Percentiles rank a stretch among this genome's conserved stretches.
Conservation (phyloP, 1,140 invertebrate species). For the Drosophila parvula region DNA sequence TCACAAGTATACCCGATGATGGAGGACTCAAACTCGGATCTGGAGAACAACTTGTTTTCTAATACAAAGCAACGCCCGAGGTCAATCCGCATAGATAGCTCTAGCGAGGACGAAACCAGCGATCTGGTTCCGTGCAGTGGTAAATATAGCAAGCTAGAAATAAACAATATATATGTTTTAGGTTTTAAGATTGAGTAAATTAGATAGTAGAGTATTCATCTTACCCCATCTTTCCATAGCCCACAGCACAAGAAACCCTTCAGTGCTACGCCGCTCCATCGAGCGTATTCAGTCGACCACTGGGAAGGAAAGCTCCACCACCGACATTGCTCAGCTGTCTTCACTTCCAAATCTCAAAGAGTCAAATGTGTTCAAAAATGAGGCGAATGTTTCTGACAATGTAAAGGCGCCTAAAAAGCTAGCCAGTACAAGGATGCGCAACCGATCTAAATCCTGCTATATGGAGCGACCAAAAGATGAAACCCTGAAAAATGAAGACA, state of each 20-base stretch:
- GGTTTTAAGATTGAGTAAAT: too few relatives aligned
- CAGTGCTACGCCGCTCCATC: not conserved
- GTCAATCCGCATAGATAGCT: conserved; percentile 32
- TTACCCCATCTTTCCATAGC: not conserved
- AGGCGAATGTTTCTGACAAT: too few relatives aligned
- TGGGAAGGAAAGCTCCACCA: too few relatives aligned
- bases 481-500: not conserved
- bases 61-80: not conserved
- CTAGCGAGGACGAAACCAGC: conserved; percentile 26
- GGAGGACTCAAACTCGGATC: conserved; percentile 2
- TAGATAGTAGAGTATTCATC: not conserved
- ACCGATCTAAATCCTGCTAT: conserved; percentile 31
- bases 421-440: conserved; percentile 8
- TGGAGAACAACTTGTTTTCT: conserved; percentile 1
- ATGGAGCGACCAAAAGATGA: not conserved
- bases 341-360: not conserved
- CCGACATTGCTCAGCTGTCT: not conserved
- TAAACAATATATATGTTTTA: too few relatives aligned
- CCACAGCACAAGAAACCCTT: not conserved
- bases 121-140: not conserved
- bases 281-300: not conserved
- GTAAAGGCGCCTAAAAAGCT: not conserved
- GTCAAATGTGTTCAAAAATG: too few relatives aligned
- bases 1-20: conserved; percentile 53
- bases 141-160: not conserved